Percentiles rank a stretch among this genome's conserved stretches.
Evolutionary conservation across 2,888 invertebrate species (phyloP).

Genomic region (Standfussiana lucernea): DNA sequence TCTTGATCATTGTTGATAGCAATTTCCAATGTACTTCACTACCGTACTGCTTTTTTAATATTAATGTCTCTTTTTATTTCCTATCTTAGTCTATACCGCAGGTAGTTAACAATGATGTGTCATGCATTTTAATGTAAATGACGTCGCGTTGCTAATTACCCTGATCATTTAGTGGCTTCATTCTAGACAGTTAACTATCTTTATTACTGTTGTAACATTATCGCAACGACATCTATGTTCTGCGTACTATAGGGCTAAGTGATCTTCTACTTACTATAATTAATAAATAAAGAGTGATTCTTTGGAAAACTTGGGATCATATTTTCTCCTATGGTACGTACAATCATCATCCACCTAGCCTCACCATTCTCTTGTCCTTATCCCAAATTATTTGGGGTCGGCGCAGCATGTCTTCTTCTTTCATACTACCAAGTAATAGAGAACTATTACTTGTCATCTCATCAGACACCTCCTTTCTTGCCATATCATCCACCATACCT

Average conservation of each 20-base stretch:
- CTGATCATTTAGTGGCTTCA: conserved; percentile 39
- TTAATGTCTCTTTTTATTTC: neutral
- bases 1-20: neutral
- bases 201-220: conserved; percentile 32
- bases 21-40: neutral
- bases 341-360: neutral
- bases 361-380: too few species aligned
- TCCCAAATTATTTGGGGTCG: too few species aligned
- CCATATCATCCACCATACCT: too few species aligned
- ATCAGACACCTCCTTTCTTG: too few species aligned
- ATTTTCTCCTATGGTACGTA: neutral
- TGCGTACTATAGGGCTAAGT: neutral
- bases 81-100: neutral
- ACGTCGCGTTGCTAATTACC: conserved; percentile 43
- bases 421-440: too few species aligned
- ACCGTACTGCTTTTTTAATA: neutral
- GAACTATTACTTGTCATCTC: too few species aligned
- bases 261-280: neutral
- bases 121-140: conserved; percentile 51
- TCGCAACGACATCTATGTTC: neutral
- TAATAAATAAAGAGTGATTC: neutral
- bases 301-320: neutral
- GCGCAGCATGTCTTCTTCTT: too few species aligned
- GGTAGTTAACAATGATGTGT: conserved; percentile 32
- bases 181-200: conserved; percentile 46